phyloP scores from a whole-genome alignment of 2,888 invertebrate genomes.

The Microdon myrmicae region DNA sequence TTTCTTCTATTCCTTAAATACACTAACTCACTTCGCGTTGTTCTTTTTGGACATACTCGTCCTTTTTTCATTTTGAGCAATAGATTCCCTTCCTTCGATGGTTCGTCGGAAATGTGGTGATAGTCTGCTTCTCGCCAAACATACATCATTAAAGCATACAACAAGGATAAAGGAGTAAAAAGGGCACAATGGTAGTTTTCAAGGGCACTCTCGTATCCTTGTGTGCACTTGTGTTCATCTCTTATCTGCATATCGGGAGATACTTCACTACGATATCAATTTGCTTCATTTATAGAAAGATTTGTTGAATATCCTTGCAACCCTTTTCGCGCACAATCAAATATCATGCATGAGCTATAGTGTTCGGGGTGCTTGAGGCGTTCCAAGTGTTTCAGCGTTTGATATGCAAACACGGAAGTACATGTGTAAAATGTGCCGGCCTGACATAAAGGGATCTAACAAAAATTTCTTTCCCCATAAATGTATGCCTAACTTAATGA shows the following conservation, averaged over 20 bases:
- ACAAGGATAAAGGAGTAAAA: constrained; percentile 16
- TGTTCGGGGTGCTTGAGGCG: constrained; percentile 9
- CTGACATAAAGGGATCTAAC: constrained; percentile 9
- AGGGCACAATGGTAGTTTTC: constrained; percentile 30
- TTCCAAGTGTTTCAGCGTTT: constrained; percentile 14
- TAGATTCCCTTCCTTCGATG: too few species aligned
- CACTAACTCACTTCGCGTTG: too few species aligned
- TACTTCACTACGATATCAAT: constrained; percentile 28
- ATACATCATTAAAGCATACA: constrained; percentile 7
- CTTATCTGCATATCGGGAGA: constrained; percentile 1
- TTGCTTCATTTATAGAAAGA: constrained; percentile 39
- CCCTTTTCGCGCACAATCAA: constrained; percentile 19
- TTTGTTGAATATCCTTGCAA: constrained; percentile 25
- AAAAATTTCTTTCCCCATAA: constrained; percentile 32
- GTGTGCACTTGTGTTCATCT: constrained; percentile 17
- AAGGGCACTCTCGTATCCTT: constrained; percentile 39
- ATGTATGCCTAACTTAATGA: constrained; percentile 41
- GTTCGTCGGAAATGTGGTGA: too few species aligned
- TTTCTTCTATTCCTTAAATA: too few species aligned
- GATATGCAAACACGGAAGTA: constrained; percentile 10
- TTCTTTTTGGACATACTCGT: too few species aligned
- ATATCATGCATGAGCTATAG: constrained; percentile 30
- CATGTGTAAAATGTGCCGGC: constrained; percentile 7
- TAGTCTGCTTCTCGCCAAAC: constrained; percentile 17
- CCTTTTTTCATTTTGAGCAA: too few species aligned